phyloP scores from a whole-genome alignment of 2,113 vertebrate genomes.

The Percopsis transmontana region DNA sequence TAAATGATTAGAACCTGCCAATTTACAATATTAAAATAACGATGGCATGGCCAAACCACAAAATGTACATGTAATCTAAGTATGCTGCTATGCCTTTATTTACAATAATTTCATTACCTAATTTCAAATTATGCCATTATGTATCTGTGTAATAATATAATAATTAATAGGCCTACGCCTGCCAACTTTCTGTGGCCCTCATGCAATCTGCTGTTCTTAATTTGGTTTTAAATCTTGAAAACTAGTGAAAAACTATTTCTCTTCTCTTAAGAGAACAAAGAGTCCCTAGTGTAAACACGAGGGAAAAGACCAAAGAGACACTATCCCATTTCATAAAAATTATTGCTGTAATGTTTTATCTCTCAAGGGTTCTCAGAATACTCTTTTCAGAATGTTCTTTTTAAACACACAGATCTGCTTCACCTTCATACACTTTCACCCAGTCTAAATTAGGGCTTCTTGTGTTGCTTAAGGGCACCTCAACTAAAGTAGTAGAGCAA shows the following conservation, averaged over 20 bases:
- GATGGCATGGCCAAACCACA: too few relatives aligned
- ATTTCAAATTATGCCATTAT: too few relatives aligned
- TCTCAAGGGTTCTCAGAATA: not conserved
- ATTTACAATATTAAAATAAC: too few relatives aligned
- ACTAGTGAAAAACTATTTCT: not conserved
- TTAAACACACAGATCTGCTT: not conserved
- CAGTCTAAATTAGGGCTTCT: not conserved
- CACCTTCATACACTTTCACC: not conserved
- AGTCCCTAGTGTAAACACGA: constrained; percentile 21
- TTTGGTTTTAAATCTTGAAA: constrained; percentile 17
- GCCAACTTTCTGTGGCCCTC: constrained; percentile 11
- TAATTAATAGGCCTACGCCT: too few relatives aligned
- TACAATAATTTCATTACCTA: too few relatives aligned
- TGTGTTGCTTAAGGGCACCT: not conserved
- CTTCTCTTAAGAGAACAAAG: constrained; percentile 24
- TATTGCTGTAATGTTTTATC: not conserved
- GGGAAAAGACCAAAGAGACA: constrained; percentile 6
- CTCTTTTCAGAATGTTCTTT: not conserved
- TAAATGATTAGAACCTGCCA: too few relatives aligned
- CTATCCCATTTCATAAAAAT: not conserved
- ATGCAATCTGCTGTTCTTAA: constrained; percentile 18
- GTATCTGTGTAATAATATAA: too few relatives aligned
- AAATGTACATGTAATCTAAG: too few relatives aligned
- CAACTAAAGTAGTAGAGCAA: not conserved
- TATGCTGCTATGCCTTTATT: too few relatives aligned